A percentile compares a stretch with the other conserved stretches of the same genome.
Evolutionary conservation across 2,113 vertebrate genomes (phyloP).

Genomic region (mouse (Mus musculus)): DNA sequence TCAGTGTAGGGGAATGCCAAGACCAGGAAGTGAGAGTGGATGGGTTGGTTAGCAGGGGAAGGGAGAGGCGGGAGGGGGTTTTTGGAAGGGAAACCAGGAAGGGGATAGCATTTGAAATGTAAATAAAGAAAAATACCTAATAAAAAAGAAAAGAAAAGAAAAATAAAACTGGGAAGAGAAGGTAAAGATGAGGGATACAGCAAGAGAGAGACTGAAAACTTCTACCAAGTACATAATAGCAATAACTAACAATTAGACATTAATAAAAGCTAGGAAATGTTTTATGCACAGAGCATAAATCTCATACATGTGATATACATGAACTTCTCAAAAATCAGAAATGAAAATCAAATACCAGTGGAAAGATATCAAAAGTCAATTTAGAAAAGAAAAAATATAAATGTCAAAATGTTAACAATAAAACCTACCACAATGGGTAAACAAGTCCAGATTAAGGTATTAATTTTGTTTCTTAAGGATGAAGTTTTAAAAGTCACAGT

Average conservation of each 20-base stretch:
- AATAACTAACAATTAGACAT: background rate
- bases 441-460: slow-evolving; percentile 2
- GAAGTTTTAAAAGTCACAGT: background rate
- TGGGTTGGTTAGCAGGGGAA: too few species aligned
- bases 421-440: slow-evolving; percentile 1
- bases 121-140: too few species aligned
- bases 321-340: background rate
- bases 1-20: too few species aligned
- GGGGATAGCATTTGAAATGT: too few species aligned
- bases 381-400: slow-evolving; percentile 14
- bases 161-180: background rate
- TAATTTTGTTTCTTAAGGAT: background rate
- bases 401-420: background rate
- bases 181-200: background rate
- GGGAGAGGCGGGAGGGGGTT: too few species aligned
- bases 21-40: too few species aligned
- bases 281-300: background rate
- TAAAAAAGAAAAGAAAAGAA: background rate
- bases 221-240: background rate
- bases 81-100: too few species aligned
- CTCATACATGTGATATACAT: background rate
- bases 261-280: background rate
- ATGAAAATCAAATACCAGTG: background rate
- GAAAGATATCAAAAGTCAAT: slow-evolving; percentile 13
- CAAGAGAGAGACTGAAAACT: background rate